Evolutionary conservation across 2,797 vertebrate genomes (phyloP), one percentile per base, ranked within the genome.

Genomic region (Paramormyrops hopkinsi): DNA sequence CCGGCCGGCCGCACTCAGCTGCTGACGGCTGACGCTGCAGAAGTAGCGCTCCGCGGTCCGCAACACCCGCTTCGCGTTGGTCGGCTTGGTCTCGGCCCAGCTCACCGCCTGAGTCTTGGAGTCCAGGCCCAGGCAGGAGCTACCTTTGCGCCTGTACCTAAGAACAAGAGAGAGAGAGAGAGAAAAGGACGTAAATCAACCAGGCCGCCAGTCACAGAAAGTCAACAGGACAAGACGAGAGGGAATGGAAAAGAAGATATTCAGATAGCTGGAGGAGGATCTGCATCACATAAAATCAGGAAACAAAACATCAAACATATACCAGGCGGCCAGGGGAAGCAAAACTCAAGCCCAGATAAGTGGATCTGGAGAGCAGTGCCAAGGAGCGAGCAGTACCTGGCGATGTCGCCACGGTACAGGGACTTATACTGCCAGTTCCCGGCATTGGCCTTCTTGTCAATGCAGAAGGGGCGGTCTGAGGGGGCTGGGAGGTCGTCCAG

Each of bases 371-470:
- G 59, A 46, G 50, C 87, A 84, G 41, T 85, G 37, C 17, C 6
- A 12, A 25, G 76, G 41, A 46, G 22, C 25, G 6, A 89, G 73
- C 82, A 41, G 69, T 97, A 99, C 99, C 97, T 97, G 51, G 97
- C 96, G 85, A 99, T 96, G 25, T 99, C 96, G 90, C 96, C 98
- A 86, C 97, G 97, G 93, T 99, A 99, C 19, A 99, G 93, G 8
- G 98, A 98, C 91, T 98, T 99, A 90, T 99, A 99, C 9, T 97
- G 96, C 99, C 98, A 99, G 95, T 99, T 99, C 87, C 97, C 96
- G 22, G 94, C 92, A 90, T 99, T 98, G 0, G 97, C 93, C 90
- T 97, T 99, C 91, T 93, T 95, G 93, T 99, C 98, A 89, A 97
- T 94, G 46, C 96, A 96, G 95, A 98, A 99, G 0, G 91, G 93